These are phyloP conservation scores for Nannospalax galili DNA, from an alignment of 2,113 vertebrate genomes.

Conservation along the genomic window DNA sequence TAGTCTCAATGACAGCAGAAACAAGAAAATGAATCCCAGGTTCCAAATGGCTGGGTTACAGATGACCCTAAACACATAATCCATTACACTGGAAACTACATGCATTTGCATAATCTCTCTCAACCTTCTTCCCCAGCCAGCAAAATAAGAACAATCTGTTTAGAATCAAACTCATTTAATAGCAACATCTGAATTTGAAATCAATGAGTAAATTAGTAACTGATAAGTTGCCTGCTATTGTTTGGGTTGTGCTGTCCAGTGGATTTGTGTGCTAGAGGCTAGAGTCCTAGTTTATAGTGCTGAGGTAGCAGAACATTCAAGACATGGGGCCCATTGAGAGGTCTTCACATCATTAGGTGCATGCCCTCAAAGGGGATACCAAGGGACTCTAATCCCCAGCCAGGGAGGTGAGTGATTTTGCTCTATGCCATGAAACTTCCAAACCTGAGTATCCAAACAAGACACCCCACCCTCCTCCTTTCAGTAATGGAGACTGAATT, in stretches of 20 bases:
- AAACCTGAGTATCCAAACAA: neutral
- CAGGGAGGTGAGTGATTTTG: neutral
- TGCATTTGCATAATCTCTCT: neutral
- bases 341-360: neutral
- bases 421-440: neutral
- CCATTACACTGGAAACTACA: no score
- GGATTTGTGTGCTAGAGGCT: neutral
- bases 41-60: constrained; percentile 1
- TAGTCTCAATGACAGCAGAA: neutral
- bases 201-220: neutral
- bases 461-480: neutral
- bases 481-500: neutral
- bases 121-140: neutral
- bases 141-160: neutral
- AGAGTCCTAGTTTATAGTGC: no score
- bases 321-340: neutral
- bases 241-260: neutral
- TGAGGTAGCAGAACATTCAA: neutral
- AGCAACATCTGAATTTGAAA: neutral
- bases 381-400: neutral
- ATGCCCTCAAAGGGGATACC: neutral
- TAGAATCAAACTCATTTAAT: neutral
- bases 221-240: neutral
- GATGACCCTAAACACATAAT: no score
- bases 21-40: neutral